Base-by-base conservation (phyloP, 2,113 vertebrate species). In the Neotoma lepida region DNA sequence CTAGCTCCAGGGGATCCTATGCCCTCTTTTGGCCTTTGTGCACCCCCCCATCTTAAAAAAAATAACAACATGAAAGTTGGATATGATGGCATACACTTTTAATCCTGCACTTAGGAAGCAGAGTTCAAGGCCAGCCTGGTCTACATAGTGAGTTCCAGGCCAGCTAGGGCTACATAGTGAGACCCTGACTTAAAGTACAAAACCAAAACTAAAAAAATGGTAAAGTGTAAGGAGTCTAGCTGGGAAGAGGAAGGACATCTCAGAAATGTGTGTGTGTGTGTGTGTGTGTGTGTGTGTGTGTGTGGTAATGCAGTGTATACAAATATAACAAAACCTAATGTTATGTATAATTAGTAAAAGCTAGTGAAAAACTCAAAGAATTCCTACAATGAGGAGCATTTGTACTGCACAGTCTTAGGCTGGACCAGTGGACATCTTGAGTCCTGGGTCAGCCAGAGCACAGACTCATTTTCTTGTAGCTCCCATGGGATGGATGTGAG, bases 401-500 rank as follows among this genome's bases (percentile, higher is more conserved):
- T n/a, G 33, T 24, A 54, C 22, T 56, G 10, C 20, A 78, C 76
- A 56, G 51, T 56, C 35, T 39, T 56, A 6, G 24, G 80, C n/a
- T 61, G 6, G 13, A 6, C 28, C 39, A 64, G 81, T 17, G 26
- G 24, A 44, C 22, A 56, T 10, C 35, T 13, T 56, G 51, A 80
- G 20, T 56, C 77, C 77, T 80, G 35, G 33, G 20, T 80, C 39
- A 77, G 14, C 30, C 46, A 78, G 49, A 51, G 41, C 22, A 74
- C 22, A 5, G 5, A 20, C 30, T 84, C 39, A 0, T 18, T n/a
- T 15, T 54, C 76, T 70, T 33, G 33, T 0, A 3, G 6, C 4
- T 5, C 44, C 0, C 2, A 5, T 77, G 28, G 51, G 24, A n/a
- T 10, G 0, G 9, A 0, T 8, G 1, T 13, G 54, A 58, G 41